Evolutionary conservation across 2,113 vertebrate species (phyloP).

Genomic region (Helogale parvula): DNA sequence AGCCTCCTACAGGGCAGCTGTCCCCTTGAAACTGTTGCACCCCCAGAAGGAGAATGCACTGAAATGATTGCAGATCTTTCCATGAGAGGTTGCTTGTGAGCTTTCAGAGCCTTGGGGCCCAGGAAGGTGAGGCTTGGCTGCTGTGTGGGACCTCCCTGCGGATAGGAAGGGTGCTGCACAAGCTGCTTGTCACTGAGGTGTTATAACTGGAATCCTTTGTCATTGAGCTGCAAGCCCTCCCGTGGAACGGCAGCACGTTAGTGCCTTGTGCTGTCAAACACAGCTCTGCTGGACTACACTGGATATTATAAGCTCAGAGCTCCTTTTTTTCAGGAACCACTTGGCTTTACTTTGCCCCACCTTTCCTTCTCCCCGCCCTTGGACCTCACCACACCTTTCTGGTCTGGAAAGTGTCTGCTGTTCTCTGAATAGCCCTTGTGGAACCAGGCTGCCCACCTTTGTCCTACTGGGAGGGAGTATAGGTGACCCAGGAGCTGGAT

Average conservation of each 20-base stretch:
- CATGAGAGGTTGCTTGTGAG: neutral
- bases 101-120: neutral
- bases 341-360: neutral
- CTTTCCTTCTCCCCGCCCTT: neutral
- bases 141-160: neutral
- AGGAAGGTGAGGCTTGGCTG: neutral
- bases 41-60: neutral
- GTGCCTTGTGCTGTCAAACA: neutral
- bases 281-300: neutral
- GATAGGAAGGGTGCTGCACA: neutral
- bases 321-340: neutral
- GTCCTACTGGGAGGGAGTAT: neutral
- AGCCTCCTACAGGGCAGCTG: conserved; percentile 50
- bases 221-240: neutral
- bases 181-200: neutral
- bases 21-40: neutral
- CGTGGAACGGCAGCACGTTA: neutral
- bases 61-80: neutral
- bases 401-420: neutral
- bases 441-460: neutral
- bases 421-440: neutral
- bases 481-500: neutral
- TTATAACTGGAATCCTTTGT: neutral
- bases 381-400: neutral
- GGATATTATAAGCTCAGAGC: neutral